Percentiles rank a stretch among this genome's conserved stretches.
Conservation (phyloP, 2,888 invertebrate genomes). For the Bembecia ichneumoniformis region DNA sequence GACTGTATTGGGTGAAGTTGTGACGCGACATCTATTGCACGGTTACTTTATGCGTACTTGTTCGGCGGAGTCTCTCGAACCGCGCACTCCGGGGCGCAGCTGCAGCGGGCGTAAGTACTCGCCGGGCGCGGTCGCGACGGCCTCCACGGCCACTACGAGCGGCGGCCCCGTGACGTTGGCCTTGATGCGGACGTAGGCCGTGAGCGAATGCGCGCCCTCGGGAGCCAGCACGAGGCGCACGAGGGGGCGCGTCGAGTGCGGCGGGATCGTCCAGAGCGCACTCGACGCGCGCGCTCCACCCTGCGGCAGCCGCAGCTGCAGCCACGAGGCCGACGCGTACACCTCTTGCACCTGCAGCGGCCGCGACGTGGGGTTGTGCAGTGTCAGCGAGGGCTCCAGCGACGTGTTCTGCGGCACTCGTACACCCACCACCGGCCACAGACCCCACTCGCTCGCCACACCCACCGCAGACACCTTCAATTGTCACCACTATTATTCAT, state of each 20-base stretch:
- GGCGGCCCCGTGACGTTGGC: slow-evolving; percentile 45
- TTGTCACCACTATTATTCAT: too few species aligned
- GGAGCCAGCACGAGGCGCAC: slow-evolving; percentile 84
- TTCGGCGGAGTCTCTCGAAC: slow-evolving; percentile 36
- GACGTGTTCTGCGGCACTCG: slow-evolving; percentile 93
- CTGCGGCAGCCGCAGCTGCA: slow-evolving; percentile 89
- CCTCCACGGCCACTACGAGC: slow-evolving; percentile 55
- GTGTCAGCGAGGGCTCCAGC: slow-evolving; percentile 88
- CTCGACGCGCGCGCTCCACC: slow-evolving; percentile 83
- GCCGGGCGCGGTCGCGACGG: slow-evolving; percentile 35
- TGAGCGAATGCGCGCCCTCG: slow-evolving; percentile 58
- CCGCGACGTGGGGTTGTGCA: slow-evolving; percentile 94
- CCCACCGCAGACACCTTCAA: slow-evolving; percentile 91
- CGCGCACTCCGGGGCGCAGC: slow-evolving; percentile 32
- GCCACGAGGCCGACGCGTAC: slow-evolving; percentile 91
- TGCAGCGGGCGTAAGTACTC: slow-evolving; percentile 32
- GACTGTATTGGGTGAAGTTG: too few species aligned
- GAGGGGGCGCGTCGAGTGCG: slow-evolving; percentile 88
- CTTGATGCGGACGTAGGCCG: slow-evolving; percentile 52
- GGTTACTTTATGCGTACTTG: slow-evolving; percentile 19
- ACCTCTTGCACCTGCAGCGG: slow-evolving; percentile 86
- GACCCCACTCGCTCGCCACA: slow-evolving; percentile 89
- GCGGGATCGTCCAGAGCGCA: slow-evolving; percentile 91
- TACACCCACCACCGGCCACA: slow-evolving; percentile 91
- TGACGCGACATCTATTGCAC: too few species aligned